These are phyloP conservation scores for Brenthis ino DNA, from an alignment of 2,888 invertebrate species.

Conservation along the genomic window DNA sequence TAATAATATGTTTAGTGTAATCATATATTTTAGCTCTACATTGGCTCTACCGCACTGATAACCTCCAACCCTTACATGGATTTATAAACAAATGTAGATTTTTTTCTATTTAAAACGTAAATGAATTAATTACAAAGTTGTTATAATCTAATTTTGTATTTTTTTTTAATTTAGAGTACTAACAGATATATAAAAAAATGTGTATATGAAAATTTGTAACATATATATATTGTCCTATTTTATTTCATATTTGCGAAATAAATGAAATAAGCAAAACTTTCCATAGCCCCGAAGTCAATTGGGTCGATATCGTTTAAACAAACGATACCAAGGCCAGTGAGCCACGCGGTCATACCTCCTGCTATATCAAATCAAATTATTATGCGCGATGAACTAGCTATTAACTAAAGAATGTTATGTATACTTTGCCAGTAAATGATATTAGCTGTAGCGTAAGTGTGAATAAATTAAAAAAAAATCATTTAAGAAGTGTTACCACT, in stretches of 20 bases:
- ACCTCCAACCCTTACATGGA: no score
- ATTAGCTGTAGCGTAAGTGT: conserved; percentile 1
- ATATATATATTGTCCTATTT: conserved; percentile 2
- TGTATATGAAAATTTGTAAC: neutral
- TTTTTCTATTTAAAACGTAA: no score
- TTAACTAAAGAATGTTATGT: conserved; percentile 44
- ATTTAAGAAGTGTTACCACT: conserved; percentile 49
- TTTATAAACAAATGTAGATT: no score
- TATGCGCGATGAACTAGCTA: conserved; percentile 38
- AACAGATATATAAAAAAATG: neutral
- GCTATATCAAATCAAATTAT: conserved; percentile 42
- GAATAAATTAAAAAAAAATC: conserved; percentile 47
- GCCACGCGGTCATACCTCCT: conserved; percentile 52
- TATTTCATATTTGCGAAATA: conserved; percentile 32
- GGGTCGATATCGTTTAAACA: conserved; percentile 58
- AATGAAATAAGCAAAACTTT: conserved; percentile 49
- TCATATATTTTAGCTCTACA: no score
- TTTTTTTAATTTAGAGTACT: no score
- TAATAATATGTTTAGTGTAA: no score
- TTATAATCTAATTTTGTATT: no score
- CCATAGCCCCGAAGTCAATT: conserved; percentile 53
- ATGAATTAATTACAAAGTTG: no score
- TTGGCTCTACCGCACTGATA: no score
- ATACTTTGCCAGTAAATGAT: conserved; percentile 28
- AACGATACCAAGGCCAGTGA: conserved; percentile 61